Evolutionary conservation across 2,113 vertebrate genomes (phyloP).

Genomic region (Bujurquina vittata): DNA sequence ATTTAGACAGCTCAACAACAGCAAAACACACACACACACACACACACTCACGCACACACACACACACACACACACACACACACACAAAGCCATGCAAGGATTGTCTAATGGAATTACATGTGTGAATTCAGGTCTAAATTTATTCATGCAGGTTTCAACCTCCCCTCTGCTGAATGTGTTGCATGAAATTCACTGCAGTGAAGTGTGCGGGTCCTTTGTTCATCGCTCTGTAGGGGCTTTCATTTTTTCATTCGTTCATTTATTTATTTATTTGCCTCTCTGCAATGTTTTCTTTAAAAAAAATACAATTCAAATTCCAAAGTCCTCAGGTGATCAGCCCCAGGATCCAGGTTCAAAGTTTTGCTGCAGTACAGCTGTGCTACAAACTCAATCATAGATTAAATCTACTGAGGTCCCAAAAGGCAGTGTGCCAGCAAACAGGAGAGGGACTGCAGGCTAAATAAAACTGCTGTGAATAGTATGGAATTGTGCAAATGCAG

Average conservation of each 20-base stretch:
- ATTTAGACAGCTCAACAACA: conserved; percentile 14
- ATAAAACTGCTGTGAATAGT: neutral
- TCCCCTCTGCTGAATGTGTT: neutral
- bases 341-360: neutral
- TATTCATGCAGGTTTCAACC: conserved; percentile 7
- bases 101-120: conserved; percentile 15
- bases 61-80: neutral
- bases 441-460: neutral
- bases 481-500: neutral
- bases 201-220: neutral
- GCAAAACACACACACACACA: no score
- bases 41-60: no score
- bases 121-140: conserved; percentile 13
- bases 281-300: neutral
- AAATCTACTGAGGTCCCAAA: conserved; percentile 26
- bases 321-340: neutral
- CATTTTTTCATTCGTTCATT: neutral
- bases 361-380: conserved; percentile 10
- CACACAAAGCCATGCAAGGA: neutral
- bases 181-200: neutral
- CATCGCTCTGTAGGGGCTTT: neutral
- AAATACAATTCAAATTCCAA: neutral
- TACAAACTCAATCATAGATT: conserved; percentile 10
- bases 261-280: neutral
- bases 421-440: conserved; percentile 21